Evolutionary conservation across 1,140 invertebrate species (phyloP).

Genomic region (Eurosta solidaginis): DNA sequence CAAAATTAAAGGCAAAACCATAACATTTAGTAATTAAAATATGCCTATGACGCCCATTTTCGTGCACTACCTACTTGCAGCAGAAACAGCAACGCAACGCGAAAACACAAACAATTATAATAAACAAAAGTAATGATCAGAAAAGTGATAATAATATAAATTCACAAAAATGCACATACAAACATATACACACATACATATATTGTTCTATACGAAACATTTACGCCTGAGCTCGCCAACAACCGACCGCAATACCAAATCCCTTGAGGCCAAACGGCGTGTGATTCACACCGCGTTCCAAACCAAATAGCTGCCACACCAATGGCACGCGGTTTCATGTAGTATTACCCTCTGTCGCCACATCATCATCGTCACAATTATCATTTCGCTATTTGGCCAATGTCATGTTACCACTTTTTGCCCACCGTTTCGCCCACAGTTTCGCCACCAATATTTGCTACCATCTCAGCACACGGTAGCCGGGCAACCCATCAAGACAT

Average conservation of each 20-base stretch:
- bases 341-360: background rate
- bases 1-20: background rate
- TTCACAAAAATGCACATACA: background rate
- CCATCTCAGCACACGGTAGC: background rate
- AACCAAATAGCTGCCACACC: background rate
- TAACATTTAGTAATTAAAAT: conserved; percentile 16
- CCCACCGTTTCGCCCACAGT: background rate
- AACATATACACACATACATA: background rate
- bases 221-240: background rate
- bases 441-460: background rate
- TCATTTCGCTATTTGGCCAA: too few species aligned
- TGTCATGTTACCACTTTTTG: conserved; percentile 22
- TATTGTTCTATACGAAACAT: background rate
- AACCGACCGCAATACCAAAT: background rate
- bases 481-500: background rate
- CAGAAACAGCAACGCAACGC: background rate
- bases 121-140: background rate
- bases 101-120: background rate
- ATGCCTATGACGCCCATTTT: conserved; percentile 10
- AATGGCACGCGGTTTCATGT: background rate
- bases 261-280: conserved; percentile 8
- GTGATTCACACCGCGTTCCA: background rate
- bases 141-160: background rate
- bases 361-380: too few species aligned
- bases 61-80: background rate